phyloP scores from a whole-genome alignment of 2,113 vertebrate genomes.

The Elephantulus edwardii region DNA sequence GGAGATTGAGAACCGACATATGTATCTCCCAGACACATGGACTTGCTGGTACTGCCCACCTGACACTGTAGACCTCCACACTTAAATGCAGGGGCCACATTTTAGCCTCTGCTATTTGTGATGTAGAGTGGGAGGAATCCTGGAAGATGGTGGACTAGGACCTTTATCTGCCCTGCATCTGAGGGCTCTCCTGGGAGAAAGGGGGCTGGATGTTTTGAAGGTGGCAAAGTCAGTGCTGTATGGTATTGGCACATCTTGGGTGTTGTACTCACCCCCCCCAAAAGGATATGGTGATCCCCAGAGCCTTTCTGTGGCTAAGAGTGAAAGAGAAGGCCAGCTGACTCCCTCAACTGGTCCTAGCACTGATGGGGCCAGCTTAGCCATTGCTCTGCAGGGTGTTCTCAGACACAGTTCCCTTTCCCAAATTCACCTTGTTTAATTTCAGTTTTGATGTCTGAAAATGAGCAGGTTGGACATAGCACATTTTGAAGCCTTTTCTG shows the following conservation, averaged over 20 bases:
- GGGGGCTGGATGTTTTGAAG: too few species aligned
- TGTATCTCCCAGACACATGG: background rate
- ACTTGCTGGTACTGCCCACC: background rate
- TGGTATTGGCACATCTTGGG: background rate
- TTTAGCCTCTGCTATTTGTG: background rate
- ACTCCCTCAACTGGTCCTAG: rapidly evolving
- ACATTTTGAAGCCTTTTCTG: background rate
- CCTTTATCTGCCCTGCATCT: too few species aligned
- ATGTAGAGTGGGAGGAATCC: too few species aligned
- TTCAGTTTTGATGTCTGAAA: background rate
- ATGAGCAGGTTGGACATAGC: background rate
- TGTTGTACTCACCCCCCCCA: background rate
- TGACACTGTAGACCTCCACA: rapidly evolving
- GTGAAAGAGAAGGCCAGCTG: too few species aligned
- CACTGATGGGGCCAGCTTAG: background rate
- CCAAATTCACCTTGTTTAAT: background rate
- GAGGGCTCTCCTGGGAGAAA: too few species aligned
- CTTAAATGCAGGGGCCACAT: too few species aligned
- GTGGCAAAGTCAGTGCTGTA: too few species aligned
- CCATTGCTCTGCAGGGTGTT: background rate
- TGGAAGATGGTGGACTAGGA: too few species aligned
- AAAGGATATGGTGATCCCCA: background rate
- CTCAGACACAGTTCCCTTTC: background rate
- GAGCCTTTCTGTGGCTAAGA: background rate
- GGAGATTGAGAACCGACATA: background rate